Percentiles rank a stretch among this genome's conserved stretches.
Conservation (phyloP, 2,797 vertebrate genomes). For the Podarcis siculus region DNA sequence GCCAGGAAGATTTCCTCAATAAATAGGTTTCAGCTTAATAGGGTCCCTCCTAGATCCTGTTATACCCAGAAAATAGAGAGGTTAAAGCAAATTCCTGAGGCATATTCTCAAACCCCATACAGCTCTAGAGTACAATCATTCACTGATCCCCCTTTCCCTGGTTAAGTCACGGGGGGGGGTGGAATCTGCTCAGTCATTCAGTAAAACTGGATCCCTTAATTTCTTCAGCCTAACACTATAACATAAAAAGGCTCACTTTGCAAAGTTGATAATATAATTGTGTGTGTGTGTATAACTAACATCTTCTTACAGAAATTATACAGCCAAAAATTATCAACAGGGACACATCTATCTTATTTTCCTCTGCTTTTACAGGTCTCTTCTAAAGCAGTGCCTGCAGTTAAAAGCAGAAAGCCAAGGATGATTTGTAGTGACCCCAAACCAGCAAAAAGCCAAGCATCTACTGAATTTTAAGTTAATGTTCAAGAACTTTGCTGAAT, state of each 20-base stretch:
- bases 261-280: neutral
- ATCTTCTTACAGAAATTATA: neutral
- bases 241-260: neutral
- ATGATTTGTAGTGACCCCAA: neutral
- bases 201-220: neutral
- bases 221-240: neutral
- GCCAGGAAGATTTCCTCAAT: neutral
- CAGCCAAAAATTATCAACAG: neutral
- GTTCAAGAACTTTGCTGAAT: neutral
- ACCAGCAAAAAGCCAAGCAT: neutral
- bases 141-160: neutral
- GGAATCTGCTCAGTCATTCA: neutral
- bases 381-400: neutral
- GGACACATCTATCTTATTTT: neutral
- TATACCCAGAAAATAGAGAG: neutral
- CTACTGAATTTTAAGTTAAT: neutral
- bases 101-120: neutral
- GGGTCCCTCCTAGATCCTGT: neutral
- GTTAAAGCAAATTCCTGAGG: neutral
- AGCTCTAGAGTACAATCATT: neutral
- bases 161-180: neutral
- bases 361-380: neutral
- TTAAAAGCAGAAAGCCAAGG: neutral
- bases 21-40: neutral
- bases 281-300: neutral